Conservation (phyloP, 2,888 invertebrate species). For the Habroteleia sp. region DNA sequence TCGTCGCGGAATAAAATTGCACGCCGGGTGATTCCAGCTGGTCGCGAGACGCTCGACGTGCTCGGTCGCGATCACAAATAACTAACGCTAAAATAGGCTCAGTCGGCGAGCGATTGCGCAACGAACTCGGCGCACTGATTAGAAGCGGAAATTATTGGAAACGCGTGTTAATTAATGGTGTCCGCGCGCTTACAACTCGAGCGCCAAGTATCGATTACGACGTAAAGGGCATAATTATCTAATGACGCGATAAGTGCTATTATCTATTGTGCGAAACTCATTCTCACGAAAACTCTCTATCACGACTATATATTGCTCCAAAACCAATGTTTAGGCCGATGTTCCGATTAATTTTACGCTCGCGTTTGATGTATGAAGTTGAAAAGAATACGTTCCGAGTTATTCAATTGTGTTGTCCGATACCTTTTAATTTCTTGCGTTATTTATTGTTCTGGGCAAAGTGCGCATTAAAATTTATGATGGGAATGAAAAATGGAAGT, state of each 20-base stretch:
- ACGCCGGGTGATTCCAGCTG: conserved; percentile 1
- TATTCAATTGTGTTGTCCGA: no score
- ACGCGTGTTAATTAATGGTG: conserved; percentile 51
- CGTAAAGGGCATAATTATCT: conserved; percentile 49
- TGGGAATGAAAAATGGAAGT: no score
- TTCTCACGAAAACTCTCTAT: conserved; percentile 46
- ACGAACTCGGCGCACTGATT: conserved; percentile 37
- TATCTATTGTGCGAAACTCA: conserved; percentile 36
- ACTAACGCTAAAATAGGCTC: conserved; percentile 34
- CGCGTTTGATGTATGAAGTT: no score
- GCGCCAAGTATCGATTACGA: conserved; percentile 37
- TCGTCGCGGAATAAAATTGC: conserved; percentile 28
- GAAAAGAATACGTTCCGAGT: no score
- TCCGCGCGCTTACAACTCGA: conserved; percentile 28
- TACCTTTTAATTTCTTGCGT: no score
- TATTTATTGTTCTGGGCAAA: no score
- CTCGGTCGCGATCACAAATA: conserved; percentile 31
- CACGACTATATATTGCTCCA: no score
- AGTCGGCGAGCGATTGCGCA: conserved; percentile 24
- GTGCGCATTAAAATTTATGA: no score
- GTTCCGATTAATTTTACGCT: no score
- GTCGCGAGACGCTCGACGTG: conserved; percentile 14
- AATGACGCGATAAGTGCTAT: conserved; percentile 57
- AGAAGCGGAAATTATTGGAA: conserved; percentile 31
- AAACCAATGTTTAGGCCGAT: no score